Evolutionary conservation across 2,113 vertebrate species (phyloP), one percentile per base, ranked within the genome.

Genomic region (Poecilia latipinna): DNA sequence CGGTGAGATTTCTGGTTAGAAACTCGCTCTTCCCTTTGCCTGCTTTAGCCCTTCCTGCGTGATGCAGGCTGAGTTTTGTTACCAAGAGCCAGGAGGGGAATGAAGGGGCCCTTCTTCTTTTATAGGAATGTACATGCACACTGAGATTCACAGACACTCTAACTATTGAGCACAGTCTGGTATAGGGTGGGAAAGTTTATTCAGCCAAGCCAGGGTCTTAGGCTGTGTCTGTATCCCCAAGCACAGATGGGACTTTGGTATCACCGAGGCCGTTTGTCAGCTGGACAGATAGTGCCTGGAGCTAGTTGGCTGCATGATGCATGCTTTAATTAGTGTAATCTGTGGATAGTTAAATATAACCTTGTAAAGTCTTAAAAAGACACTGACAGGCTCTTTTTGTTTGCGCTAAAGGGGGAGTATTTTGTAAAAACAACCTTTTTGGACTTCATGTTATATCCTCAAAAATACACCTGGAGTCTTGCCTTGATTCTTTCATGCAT

Each of bases 121-220:
- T 83, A 79, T 79, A 63, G 79, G 80, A 74, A 87, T 64, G 24
- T 75, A 72, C 67, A 26, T 32, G 63, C 68, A 64, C 68, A 75
- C 28, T 37, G 51, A 65, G 29, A 75, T 71, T 37, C 48, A 83
- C 72, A 68, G 69, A 83, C 68, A 68, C 74, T 65, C 75, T 75
- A 72, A 90, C 86, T 80, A 77, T 86, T 83, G 72, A 89, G 65
- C 75, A 74, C 75, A 76, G 78, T 72, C 69, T 79, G 67, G 74
- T 80, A 74, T 69, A 80, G 83, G 87, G 84, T 91, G 91, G 89
- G 90, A 90, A 90, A 92, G 91, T 91, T 91, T 92, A 82, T 84
- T 90, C 88, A 92, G 87, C 84, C 80, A 80, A 57, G 62, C 63
- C 70, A 4, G 65, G 79, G 84, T 72, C 29, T 86, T 75, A 75